A percentile compares a stretch with the other conserved stretches of the same genome.
These are phyloP conservation scores for Chiloscyllium plagiosum DNA, from an alignment of 2,113 vertebrate species.

Conservation along the genomic window DNA sequence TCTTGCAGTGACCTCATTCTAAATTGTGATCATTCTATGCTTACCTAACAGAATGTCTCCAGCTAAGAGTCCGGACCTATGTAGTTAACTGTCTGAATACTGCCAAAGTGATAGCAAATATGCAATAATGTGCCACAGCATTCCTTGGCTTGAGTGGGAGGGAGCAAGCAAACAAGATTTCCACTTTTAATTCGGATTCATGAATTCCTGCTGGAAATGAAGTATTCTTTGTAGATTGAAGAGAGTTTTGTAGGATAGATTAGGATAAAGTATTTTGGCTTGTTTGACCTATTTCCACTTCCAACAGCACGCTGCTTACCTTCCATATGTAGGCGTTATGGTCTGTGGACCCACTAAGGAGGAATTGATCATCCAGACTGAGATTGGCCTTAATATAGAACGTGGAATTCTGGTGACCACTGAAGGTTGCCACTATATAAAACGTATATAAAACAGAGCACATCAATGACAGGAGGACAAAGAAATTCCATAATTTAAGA, in stretches of 20 bases:
- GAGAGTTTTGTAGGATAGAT: background rate
- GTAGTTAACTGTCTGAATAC: too few relatives aligned
- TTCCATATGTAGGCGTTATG: conserved; percentile 85
- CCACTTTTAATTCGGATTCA: too few relatives aligned
- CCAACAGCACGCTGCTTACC: conserved; percentile 53
- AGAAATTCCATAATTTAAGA: background rate
- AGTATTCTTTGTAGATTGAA: background rate
- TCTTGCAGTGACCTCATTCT: too few relatives aligned
- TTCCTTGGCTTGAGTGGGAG: too few relatives aligned
- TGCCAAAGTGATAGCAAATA: too few relatives aligned
- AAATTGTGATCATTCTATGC: too few relatives aligned
- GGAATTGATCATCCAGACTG: conserved; percentile 88
- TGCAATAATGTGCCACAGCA: too few relatives aligned
- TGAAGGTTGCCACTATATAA: conserved; percentile 72
- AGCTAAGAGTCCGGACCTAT: too few relatives aligned
- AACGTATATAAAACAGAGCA: background rate
- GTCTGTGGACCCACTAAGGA: conserved; percentile 89
- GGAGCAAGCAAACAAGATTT: too few relatives aligned
- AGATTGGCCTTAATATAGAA: conserved; percentile 89
- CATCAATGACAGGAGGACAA: background rate
- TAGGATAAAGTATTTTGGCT: background rate
- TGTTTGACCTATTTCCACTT: background rate
- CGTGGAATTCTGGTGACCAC: conserved; percentile 84
- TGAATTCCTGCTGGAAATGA: background rate
- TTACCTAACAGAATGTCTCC: too few relatives aligned